These are phyloP conservation scores for Nasonia vitripennis DNA, from an alignment of 1,140 invertebrate genomes.

Conservation along the genomic window DNA sequence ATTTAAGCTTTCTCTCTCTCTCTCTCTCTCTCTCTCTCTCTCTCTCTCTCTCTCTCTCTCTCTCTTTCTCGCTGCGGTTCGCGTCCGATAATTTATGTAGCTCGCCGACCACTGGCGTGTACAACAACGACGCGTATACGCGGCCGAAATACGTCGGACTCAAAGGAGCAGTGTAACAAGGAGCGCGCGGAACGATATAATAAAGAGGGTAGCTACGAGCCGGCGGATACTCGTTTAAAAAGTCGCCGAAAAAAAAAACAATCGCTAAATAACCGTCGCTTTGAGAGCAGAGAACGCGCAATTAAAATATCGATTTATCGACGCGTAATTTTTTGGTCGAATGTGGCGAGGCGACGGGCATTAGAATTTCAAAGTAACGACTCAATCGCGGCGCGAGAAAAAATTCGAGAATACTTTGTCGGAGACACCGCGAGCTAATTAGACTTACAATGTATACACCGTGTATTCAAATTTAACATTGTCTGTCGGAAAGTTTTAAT, in stretches of 20 bases:
- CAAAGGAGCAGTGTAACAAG: constrained; percentile 24
- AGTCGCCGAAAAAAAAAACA: neutral
- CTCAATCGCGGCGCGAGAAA: too few species aligned
- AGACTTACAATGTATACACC: too few species aligned
- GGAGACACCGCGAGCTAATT: too few species aligned
- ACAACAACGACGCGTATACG: constrained; percentile 3
- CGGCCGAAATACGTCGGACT: constrained; percentile 3
- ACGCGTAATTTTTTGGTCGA: neutral
- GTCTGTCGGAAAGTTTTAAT: too few species aligned
- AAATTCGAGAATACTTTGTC: too few species aligned
- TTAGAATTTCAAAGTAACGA: too few species aligned
- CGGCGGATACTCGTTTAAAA: neutral
- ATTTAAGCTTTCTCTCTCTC: constrained; percentile 62
- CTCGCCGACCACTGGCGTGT: neutral
- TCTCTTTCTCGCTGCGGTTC: constrained; percentile 55
- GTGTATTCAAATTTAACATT: too few species aligned
- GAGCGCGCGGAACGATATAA: constrained; percentile 16
- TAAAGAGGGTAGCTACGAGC: constrained; percentile 8
- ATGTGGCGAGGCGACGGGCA: too few species aligned
- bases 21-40: too few species aligned
- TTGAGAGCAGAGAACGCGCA: too few species aligned
- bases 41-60: constrained; percentile 60
- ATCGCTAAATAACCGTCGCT: too few species aligned
- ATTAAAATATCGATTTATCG: neutral
- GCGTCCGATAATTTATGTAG: constrained; percentile 63